Percentiles rank a stretch among this genome's conserved stretches.
These are phyloP conservation scores for Enteromius radiatus DNA, from an alignment of 2,797 vertebrate genomes.

Conservation along the genomic window DNA sequence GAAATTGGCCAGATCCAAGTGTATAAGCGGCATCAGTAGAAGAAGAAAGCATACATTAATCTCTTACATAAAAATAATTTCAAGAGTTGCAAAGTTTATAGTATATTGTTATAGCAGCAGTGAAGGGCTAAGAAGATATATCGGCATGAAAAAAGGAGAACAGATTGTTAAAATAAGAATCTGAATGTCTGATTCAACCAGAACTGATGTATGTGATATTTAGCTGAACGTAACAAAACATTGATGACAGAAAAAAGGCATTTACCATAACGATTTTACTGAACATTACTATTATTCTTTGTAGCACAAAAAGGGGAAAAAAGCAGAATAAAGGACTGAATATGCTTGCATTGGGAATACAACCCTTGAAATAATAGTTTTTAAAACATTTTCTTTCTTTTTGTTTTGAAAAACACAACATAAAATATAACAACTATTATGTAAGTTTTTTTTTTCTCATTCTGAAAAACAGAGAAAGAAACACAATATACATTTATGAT, in stretches of 20 bases:
- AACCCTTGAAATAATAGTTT: constrained; percentile 68
- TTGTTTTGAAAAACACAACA: constrained; percentile 83
- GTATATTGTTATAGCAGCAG: constrained; percentile 93
- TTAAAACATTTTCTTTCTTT: constrained; percentile 68
- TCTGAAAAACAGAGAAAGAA: constrained; percentile 84
- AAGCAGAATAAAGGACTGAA: constrained; percentile 43
- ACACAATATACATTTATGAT: constrained; percentile 92
- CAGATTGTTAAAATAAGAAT: constrained; percentile 59
- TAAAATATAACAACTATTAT: constrained; percentile 84
- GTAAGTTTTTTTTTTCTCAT: constrained; percentile 83
- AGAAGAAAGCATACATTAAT: constrained; percentile 93
- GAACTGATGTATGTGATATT: constrained; percentile 35
- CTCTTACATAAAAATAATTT: constrained; percentile 95
- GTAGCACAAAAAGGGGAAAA: constrained; percentile 43
- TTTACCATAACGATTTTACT: constrained; percentile 73
- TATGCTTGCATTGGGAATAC: constrained; percentile 24
- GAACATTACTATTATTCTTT: constrained; percentile 51
- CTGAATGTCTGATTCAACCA: constrained; percentile 60
- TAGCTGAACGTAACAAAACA: constrained; percentile 32
- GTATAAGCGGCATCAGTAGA: constrained; percentile 93
- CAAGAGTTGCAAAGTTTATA: constrained; percentile 87
- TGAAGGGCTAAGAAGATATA: constrained; percentile 83
- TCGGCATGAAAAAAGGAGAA: constrained; percentile 70
- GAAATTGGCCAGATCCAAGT: constrained; percentile 83
- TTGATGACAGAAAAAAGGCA: constrained; percentile 71